These are phyloP conservation scores for Corapipo altera DNA, from an alignment of 2,113 vertebrate genomes.

Conservation along the genomic window DNA sequence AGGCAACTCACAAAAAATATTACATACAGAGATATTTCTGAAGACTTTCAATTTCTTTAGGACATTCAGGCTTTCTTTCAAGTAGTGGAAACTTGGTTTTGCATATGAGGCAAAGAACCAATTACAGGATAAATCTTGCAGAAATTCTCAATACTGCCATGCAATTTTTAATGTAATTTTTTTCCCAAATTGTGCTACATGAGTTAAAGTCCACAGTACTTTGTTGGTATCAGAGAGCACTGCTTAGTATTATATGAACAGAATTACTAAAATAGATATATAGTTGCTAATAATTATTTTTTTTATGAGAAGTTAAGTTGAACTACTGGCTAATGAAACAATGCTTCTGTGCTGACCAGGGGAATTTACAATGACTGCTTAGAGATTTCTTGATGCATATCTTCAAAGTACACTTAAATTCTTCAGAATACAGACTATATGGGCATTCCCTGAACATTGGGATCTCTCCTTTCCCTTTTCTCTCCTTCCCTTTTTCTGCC, in stretches of 20 bases:
- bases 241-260: neutral
- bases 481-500: neutral
- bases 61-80: neutral
- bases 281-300: neutral
- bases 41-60: neutral
- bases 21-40: neutral
- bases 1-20: neutral
- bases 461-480: neutral
- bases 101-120: neutral
- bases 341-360: neutral
- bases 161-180: neutral
- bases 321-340: neutral
- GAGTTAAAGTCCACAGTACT: neutral
- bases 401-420: neutral
- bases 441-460: neutral
- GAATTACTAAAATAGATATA: neutral
- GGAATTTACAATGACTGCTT: neutral
- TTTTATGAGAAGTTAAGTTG: neutral
- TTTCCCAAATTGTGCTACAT: neutral
- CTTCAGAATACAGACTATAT: neutral
- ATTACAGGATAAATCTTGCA: neutral
- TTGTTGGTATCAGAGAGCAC: neutral
- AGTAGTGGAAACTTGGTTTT: neutral
- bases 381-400: neutral
- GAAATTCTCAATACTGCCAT: neutral